These are phyloP conservation scores for Caradrina kadenii DNA, from an alignment of 2,888 invertebrate species.

Conservation along the genomic window DNA sequence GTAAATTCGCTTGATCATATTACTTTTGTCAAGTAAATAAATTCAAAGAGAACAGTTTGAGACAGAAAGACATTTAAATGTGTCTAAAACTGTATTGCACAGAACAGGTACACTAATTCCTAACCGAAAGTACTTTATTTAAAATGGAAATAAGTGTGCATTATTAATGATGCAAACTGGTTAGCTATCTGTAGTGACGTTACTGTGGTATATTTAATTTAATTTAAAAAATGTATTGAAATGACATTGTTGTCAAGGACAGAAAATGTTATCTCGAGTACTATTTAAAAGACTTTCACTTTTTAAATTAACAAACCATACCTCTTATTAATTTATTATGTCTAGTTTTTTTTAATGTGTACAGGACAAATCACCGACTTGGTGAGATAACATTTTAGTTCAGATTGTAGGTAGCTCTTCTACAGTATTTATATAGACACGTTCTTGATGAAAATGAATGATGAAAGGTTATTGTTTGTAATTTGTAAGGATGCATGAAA, in stretches of 20 bases:
- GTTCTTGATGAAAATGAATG: too few relatives aligned
- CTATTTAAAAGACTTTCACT: constrained; percentile 17
- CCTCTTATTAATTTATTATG: too few relatives aligned
- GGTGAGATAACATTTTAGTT: too few relatives aligned
- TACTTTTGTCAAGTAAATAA: neutral
- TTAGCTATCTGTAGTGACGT: constrained; percentile 18
- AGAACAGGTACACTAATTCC: neutral
- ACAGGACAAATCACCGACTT: too few relatives aligned
- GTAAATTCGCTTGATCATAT: neutral
- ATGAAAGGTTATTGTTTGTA: too few relatives aligned
- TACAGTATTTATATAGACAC: too few relatives aligned
- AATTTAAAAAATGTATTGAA: constrained; percentile 1
- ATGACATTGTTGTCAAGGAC: neutral
- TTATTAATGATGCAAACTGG: constrained; percentile 32
- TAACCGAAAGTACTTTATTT: constrained; percentile 7
- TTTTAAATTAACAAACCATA: neutral
- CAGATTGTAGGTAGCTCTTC: too few relatives aligned
- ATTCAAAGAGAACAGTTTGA: neutral
- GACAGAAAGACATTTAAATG: neutral
- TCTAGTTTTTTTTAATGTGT: too few relatives aligned
- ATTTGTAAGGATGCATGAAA: too few relatives aligned
- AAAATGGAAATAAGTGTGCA: constrained; percentile 4
- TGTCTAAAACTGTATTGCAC: neutral
- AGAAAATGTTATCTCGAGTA: constrained; percentile 14
- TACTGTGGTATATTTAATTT: constrained; percentile 7